phyloP scores from a whole-genome alignment of 2,888 invertebrate genomes.

The Tachystola acroxantha region DNA sequence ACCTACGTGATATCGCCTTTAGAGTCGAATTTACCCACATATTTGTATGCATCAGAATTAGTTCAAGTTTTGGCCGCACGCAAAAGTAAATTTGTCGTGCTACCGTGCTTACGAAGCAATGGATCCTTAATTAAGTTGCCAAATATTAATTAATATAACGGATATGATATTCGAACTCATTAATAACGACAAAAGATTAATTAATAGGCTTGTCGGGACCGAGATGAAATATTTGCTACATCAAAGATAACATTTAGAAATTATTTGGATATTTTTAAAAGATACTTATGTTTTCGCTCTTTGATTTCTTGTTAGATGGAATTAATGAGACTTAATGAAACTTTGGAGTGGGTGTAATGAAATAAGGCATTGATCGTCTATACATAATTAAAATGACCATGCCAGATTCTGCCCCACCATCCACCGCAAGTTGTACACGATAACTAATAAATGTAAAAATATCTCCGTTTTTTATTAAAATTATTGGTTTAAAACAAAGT shows the following conservation, averaged over 20 bases:
- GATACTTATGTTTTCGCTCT: too few species aligned
- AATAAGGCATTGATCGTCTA: too few species aligned
- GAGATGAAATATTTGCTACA: background rate
- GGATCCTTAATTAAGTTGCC: conserved; percentile 5
- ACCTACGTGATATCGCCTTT: too few species aligned
- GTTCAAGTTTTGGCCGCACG: background rate
- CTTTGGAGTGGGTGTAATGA: too few species aligned
- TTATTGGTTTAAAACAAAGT: too few species aligned
- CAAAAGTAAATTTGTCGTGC: background rate
- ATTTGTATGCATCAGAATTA: background rate
- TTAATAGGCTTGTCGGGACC: background rate
- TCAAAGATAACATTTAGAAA: background rate
- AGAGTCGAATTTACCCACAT: background rate
- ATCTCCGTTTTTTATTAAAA: too few species aligned
- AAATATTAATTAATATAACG: conserved; percentile 7
- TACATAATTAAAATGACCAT: too few species aligned
- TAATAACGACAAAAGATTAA: conserved; percentile 3
- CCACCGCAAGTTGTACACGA: too few species aligned
- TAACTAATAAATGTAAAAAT: too few species aligned
- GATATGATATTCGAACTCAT: conserved; percentile 1
- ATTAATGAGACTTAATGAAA: too few species aligned
- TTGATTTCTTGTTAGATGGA: background rate
- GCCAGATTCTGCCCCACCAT: too few species aligned
- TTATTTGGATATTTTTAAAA: background rate
- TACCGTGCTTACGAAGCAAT: conserved; percentile 1